Percentiles rank a stretch among this genome's conserved stretches.
Conservation (phyloP, 2,113 vertebrate genomes). For the Thamnophis sirtalis region DNA sequence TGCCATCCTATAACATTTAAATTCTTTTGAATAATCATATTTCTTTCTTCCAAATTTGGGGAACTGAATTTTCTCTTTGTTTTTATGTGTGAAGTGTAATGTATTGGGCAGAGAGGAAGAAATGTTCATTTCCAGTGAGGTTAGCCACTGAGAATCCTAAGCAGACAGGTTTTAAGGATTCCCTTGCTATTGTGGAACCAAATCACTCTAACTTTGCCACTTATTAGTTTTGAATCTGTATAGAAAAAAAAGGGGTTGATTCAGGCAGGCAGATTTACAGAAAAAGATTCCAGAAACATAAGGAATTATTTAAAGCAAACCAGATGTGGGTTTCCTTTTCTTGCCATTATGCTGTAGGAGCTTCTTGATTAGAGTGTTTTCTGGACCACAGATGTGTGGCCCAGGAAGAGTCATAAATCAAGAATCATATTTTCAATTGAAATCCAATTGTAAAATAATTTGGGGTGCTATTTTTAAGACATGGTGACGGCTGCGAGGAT, state of each 20-base stretch:
- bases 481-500: too few relatives aligned
- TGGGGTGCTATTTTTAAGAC: too few relatives aligned
- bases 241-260: not conserved
- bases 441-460: too few relatives aligned
- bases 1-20: not conserved
- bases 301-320: slow-evolving; percentile 19
- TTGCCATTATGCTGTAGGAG: slow-evolving; percentile 36
- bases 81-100: not conserved
- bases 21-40: slow-evolving; percentile 10
- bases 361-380: slow-evolving; percentile 21
- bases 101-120: not conserved
- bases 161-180: slow-evolving; percentile 11
- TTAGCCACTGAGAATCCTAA: slow-evolving; percentile 13
- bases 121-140: not conserved
- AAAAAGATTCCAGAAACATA: slow-evolving; percentile 21
- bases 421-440: not conserved
- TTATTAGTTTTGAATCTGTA: slow-evolving; percentile 30
- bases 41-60: not conserved
- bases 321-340: slow-evolving; percentile 36
- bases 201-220: slow-evolving; percentile 33
- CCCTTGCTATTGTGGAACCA: slow-evolving; percentile 4
- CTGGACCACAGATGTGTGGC: slow-evolving; percentile 39
- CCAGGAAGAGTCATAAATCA: slow-evolving; percentile 12
- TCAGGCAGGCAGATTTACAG: slow-evolving; percentile 9
- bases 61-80: not conserved